Conservation (phyloP, 1,140 invertebrate species). For the Lucilia sericata region DNA sequence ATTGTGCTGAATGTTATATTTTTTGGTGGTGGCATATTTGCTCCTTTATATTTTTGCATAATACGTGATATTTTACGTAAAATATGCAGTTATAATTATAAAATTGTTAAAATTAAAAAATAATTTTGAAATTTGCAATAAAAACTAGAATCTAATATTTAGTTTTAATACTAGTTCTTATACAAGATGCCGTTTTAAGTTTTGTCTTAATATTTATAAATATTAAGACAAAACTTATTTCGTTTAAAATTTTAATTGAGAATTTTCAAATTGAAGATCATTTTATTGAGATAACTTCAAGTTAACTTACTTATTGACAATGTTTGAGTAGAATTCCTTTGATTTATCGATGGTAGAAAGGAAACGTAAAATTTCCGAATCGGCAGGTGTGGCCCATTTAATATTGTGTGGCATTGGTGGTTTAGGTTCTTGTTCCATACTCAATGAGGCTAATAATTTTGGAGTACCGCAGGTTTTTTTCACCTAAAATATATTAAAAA, state of each 20-base stretch:
- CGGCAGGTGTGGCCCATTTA: conserved; percentile 63
- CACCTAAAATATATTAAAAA: conserved; percentile 54
- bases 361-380: conserved; percentile 60
- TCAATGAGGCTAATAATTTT: conserved; percentile 57
- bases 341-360: conserved; percentile 65
- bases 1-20: conserved; percentile 2
- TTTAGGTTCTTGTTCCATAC: conserved; percentile 50
- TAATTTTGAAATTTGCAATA: not conserved
- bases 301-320: conserved; percentile 63
- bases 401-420: conserved; percentile 50
- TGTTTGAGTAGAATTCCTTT: conserved; percentile 66
- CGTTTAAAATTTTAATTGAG: no score
- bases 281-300: not conserved
- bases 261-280: no score
- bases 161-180: no score
- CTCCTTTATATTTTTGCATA: conserved; percentile 16
- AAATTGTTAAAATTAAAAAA: conserved; percentile 31
- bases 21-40: not conserved
- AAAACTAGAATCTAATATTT: no score
- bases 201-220: no score
- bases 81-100: conserved; percentile 18
- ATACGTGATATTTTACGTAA: not conserved
- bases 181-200: no score
- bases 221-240: no score
- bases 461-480: conserved; percentile 66